Conservation (phyloP, 2,888 invertebrate genomes). For the Tortricodes alternella region DNA sequence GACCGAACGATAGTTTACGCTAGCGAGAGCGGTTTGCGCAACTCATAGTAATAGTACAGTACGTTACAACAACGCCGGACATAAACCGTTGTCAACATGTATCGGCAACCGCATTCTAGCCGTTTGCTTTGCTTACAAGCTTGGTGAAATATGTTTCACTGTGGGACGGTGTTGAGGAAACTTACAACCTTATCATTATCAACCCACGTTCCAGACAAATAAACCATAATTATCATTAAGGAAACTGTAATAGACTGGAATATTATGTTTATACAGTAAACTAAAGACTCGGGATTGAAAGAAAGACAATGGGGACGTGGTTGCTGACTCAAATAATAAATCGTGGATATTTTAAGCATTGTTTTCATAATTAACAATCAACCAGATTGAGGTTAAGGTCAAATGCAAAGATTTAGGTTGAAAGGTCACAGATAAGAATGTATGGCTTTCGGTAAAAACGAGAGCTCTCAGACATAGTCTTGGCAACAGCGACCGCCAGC, state of each 20-base stretch:
- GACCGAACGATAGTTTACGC: too few species aligned
- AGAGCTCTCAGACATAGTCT: constrained; percentile 2
- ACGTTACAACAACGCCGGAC: too few species aligned
- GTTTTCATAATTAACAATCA: neutral
- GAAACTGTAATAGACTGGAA: too few species aligned
- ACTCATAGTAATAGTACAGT: too few species aligned
- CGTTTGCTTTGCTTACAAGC: neutral
- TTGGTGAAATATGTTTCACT: neutral
- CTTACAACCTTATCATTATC: neutral
- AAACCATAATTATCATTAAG: too few species aligned
- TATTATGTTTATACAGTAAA: too few species aligned
- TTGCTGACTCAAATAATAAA: too few species aligned
- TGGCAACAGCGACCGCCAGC: neutral
- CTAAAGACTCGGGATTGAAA: too few species aligned
- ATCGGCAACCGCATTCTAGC: neutral
- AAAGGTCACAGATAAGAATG: neutral
- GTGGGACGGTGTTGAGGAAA: too few species aligned
- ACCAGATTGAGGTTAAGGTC: neutral
- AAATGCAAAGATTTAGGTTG: neutral
- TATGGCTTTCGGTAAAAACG: neutral
- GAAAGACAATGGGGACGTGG: too few species aligned
- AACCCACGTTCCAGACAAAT: neutral
- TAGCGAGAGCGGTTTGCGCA: too few species aligned
- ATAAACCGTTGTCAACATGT: neutral
- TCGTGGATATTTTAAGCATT: too few species aligned